Evolutionary conservation across 2,113 vertebrate genomes (phyloP).

Genomic region (Trachemys scripta): DNA sequence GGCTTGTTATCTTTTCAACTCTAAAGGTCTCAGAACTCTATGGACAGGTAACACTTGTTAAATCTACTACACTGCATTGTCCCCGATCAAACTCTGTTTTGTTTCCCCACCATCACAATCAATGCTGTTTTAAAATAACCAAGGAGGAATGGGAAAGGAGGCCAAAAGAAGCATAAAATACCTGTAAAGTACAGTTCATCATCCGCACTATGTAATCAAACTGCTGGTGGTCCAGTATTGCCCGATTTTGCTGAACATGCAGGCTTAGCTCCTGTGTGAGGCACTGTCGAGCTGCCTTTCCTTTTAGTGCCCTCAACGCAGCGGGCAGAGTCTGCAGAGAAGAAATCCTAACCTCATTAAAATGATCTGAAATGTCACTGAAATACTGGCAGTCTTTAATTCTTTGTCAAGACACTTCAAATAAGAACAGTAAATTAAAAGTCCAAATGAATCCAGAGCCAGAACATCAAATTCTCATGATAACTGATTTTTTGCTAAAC

Average conservation of each 20-base stretch:
- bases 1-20: not conserved
- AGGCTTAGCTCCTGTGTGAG: conserved; percentile 92
- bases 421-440: not conserved
- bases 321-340: conserved; percentile 91
- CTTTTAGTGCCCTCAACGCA: conserved; percentile 94
- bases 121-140: not conserved
- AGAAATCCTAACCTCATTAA: conserved; percentile 22
- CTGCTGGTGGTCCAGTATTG: conserved; percentile 97
- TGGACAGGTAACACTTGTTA: not conserved
- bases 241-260: conserved; percentile 94
- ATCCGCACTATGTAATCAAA: conserved; percentile 96
- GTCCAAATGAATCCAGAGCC: not conserved
- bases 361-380: not conserved
- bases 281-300: conserved; percentile 95
- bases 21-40: not conserved
- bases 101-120: not conserved
- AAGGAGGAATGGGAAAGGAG: not conserved
- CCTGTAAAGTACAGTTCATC: conserved; percentile 99
- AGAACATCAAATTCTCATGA: not conserved
- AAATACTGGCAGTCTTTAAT: not conserved
- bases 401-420: not conserved
- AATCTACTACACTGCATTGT: rapidly evolving
- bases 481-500: not conserved
- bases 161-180: conserved; percentile 55
- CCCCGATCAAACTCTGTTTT: not conserved